phyloP scores from a whole-genome alignment of 2,797 vertebrate species.

The Myotis findleyi region DNA sequence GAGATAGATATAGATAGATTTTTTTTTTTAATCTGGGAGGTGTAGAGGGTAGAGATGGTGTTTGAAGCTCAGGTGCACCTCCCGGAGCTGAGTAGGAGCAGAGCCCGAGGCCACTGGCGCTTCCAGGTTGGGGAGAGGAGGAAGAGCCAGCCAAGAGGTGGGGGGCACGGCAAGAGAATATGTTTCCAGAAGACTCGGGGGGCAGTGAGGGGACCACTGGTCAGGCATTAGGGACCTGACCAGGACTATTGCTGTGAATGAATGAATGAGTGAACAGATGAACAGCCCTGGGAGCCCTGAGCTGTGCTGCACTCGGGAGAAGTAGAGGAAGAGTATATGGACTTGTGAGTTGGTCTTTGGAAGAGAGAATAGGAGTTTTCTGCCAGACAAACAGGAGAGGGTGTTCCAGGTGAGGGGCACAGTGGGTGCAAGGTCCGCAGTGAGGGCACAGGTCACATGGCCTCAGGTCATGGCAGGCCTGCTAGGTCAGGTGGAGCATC shows the following conservation, averaged over 20 bases:
- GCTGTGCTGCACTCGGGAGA: not conserved
- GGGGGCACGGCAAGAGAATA: not conserved
- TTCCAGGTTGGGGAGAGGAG: not conserved
- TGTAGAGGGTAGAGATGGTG: not conserved
- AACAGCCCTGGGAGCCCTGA: not conserved
- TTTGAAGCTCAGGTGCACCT: not conserved
- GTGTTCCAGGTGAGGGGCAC: not conserved
- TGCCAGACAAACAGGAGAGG: not conserved
- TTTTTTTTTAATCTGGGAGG: not conserved
- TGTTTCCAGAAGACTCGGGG: not conserved
- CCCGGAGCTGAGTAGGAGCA: fast-evolving
- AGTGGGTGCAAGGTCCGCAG: not conserved
- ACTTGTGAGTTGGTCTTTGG: not conserved
- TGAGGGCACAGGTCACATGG: not conserved
- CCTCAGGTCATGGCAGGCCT: not conserved
- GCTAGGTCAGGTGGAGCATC: not conserved
- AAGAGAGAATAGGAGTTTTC: not conserved
- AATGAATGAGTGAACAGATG: no score
- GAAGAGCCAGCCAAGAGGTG: not conserved
- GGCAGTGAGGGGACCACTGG: not conserved
- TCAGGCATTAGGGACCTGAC: not conserved
- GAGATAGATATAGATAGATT: no score
- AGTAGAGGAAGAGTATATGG: not conserved
- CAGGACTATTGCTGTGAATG: fast-evolving
- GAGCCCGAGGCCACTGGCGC: not conserved